These are phyloP conservation scores for Sebastes kiyomatsui DNA, from an alignment of 2,797 vertebrate species.

Conservation along the genomic window DNA sequence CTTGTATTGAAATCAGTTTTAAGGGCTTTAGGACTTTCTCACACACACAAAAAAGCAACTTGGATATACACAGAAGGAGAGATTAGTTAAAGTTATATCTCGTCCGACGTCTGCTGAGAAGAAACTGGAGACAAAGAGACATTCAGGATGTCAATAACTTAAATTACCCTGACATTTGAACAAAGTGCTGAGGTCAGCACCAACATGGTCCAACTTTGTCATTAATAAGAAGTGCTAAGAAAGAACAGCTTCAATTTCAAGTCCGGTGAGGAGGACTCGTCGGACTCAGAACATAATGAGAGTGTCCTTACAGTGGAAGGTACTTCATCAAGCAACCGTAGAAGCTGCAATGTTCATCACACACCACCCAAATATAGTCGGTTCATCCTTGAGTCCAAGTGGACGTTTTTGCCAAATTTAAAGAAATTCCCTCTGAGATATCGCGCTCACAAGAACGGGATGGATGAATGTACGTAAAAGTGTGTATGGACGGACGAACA, in stretches of 20 bases:
- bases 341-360: neutral
- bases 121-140: neutral
- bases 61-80: neutral
- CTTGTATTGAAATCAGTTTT: neutral
- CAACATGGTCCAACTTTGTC: neutral
- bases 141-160: neutral
- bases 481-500: no score
- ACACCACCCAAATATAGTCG: no score
- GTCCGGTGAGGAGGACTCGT: neutral
- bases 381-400: no score
- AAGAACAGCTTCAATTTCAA: neutral
- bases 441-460: no score
- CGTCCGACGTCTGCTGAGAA: neutral
- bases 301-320: neutral
- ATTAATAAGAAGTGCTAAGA: neutral
- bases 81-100: neutral
- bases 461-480: no score
- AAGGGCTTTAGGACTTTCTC: constrained; percentile 3
- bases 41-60: neutral
- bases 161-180: neutral
- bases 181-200: neutral
- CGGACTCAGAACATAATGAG: neutral
- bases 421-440: no score
- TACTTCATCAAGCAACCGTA: neutral
- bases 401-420: no score